Base-by-base conservation (phyloP, 2,113 vertebrate species). In the Saguinus imperator region DNA sequence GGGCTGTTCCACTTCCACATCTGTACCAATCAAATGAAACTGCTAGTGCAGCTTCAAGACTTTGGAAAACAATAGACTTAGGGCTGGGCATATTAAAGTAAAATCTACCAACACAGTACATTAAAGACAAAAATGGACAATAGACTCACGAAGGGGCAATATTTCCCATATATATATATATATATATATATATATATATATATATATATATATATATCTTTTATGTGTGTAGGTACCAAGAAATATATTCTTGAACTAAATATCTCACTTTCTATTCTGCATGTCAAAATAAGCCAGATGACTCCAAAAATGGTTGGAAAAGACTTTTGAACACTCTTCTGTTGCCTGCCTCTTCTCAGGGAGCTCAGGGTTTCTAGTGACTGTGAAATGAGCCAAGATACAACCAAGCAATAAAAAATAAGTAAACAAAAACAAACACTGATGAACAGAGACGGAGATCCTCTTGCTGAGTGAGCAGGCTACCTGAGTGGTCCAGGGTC, bases 341-440 rank as follows among this genome's bases (percentile, higher is more conserved):
- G 23, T 23, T 29, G 40, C 61, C 50, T 80, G 29, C 3, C 32
- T 86, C 66, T 75, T 66, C 50, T 84, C 25, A 80, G 70, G 13
- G 50, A 95, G 57, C 58, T 76, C 35, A 73, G 50, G 73, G 77
- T 72, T 91, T 91, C 14, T 70, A 50, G 64, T 70, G 72, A 91
- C 48, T 76, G 0, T 29, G 37, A 89, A 94, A 93, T 86, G 89
- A 97, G 50, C 79, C 77, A 85, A 94, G 35, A 89, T 43, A 85
- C 37, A 88, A 77, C 23, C 12, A 77, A 85, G 37, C 55, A 86
- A 58, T 93, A 37, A 6, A 86, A 64, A 91, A 37, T 23, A 93
- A 87, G 70, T 73, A 72, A 92, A 92, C 17, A 68, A 82, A 89
- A 57, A n/a, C 21, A n/a, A 91, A 86, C 27, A 87, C 9, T 50